Evolutionary conservation across 1,140 invertebrate genomes (phyloP).

Genomic region (Leptinotarsa texana): DNA sequence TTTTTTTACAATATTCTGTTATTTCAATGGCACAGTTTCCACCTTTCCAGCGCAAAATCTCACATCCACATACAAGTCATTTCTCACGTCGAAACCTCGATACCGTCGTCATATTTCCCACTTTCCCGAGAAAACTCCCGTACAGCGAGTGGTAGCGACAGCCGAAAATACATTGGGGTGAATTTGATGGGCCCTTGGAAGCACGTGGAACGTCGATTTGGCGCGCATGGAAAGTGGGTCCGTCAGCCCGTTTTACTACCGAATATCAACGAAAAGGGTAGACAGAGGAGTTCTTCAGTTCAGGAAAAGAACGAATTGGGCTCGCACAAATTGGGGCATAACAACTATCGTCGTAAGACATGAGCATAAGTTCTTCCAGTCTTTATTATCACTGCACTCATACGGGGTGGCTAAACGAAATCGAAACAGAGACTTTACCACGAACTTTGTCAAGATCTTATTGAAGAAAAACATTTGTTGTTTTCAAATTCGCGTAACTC

Average conservation of each 20-base stretch:
- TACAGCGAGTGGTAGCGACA: slow-evolving; percentile 16
- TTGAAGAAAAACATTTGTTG: too few species aligned
- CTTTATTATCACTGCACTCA: not conserved
- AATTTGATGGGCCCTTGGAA: slow-evolving; percentile 31
- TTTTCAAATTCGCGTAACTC: too few species aligned
- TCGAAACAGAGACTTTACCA: too few species aligned
- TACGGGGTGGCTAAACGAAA: too few species aligned
- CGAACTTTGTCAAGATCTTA: too few species aligned
- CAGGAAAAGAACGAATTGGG: not conserved
- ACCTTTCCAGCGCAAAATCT: not conserved
- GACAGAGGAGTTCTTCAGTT: not conserved
- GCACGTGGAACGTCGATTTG: slow-evolving; percentile 31
- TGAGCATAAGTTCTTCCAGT: not conserved
- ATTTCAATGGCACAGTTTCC: not conserved
- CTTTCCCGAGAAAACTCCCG: slow-evolving; percentile 13
- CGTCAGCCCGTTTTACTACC: not conserved
- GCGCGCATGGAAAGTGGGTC: slow-evolving; percentile 34
- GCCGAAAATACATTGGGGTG: slow-evolving; percentile 38
- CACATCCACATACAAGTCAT: slow-evolving; percentile 1
- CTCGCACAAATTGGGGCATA: slow-evolving; percentile 5
- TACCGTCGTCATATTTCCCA: slow-evolving; percentile 18
- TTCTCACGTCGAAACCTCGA: slow-evolving; percentile 10
- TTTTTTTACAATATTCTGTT: not conserved
- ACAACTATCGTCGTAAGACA: not conserved
- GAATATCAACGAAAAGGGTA: not conserved